phyloP scores from a whole-genome alignment of 2,888 invertebrate genomes.

The Amaurobius ferox region DNA sequence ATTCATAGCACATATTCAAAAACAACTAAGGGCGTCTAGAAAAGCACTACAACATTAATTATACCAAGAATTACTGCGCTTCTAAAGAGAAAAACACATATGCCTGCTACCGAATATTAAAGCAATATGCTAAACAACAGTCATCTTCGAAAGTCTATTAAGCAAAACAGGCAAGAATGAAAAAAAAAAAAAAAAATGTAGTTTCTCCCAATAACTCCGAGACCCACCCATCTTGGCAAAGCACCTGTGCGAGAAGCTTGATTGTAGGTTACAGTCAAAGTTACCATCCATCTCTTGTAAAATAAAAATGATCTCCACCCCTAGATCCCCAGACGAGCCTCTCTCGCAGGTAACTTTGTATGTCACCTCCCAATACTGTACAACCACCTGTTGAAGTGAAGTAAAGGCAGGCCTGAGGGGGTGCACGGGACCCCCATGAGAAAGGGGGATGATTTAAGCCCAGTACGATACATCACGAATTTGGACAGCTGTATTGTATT shows the following conservation, averaged over 20 bases:
- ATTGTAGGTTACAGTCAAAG: constrained; percentile 48
- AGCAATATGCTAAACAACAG: neutral
- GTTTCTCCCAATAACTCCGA: neutral
- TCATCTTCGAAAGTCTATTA: neutral
- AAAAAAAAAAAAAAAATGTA: neutral
- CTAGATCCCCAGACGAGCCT: constrained; percentile 22
- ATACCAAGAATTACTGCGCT: neutral
- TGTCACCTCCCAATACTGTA: constrained; percentile 40
- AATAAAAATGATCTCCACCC: constrained; percentile 26
- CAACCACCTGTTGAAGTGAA: constrained; percentile 67
- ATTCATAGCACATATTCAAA: neutral
- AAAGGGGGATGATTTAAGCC: constrained; percentile 16
- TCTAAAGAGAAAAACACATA: constrained; percentile 11
- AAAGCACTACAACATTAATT: neutral
- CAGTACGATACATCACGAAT: constrained; percentile 48
- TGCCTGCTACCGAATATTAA: neutral
- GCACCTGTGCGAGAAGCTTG: constrained; percentile 52
- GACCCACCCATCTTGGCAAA: neutral
- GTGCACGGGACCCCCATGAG: constrained; percentile 1
- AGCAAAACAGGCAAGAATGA: neutral
- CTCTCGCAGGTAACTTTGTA: constrained; percentile 8
- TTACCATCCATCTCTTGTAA: constrained; percentile 44
- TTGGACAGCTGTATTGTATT: constrained; percentile 65
- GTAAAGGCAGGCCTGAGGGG: constrained; percentile 38
- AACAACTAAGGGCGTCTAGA: neutral